A percentile compares a stretch with the other conserved stretches of the same genome.
These are phyloP conservation scores for Molothrus aeneus DNA, from an alignment of 2,797 vertebrate species.

Conservation along the genomic window DNA sequence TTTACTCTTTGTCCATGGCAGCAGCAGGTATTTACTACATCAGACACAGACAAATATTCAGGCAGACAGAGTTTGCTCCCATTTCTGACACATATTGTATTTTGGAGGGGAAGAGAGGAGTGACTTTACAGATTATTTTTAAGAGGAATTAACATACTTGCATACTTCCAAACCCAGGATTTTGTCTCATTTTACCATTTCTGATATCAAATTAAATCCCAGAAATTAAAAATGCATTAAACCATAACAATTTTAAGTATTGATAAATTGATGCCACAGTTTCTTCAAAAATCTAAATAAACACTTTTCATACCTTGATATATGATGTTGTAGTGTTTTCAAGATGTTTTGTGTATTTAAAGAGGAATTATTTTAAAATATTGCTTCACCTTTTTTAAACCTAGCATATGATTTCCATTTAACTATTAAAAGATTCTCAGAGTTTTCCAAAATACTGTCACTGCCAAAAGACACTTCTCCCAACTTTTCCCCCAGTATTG, in stretches of 20 bases:
- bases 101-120: neutral
- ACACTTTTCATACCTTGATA: neutral
- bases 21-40: neutral
- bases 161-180: neutral
- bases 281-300: neutral
- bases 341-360: neutral
- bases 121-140: neutral
- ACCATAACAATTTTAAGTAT: neutral
- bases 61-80: neutral
- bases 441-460: neutral
- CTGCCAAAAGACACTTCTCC: constrained; percentile 56
- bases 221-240: neutral
- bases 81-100: neutral
- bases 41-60: neutral
- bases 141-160: neutral
- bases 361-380: neutral
- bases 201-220: neutral
- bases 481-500: neutral
- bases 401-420: neutral
- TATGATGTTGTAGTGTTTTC: neutral
- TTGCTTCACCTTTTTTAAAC: neutral
- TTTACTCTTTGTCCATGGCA: neutral
- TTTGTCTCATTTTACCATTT: neutral
- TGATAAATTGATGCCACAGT: neutral
- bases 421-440: constrained; percentile 6